Conservation (phyloP, 2,797 vertebrate species). For the Hydrocynus forskahlii region DNA sequence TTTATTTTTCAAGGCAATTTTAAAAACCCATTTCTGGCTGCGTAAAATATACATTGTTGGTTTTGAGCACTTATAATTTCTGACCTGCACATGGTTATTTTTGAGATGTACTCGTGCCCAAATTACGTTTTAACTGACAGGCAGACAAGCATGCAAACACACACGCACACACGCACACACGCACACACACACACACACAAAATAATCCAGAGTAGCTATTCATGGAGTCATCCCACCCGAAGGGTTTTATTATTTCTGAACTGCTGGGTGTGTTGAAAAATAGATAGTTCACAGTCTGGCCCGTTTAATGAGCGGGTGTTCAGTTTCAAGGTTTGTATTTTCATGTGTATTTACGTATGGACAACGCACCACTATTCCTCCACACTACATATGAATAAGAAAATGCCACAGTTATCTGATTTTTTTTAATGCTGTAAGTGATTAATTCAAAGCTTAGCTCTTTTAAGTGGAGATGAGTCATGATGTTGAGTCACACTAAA, state of each 20-base stretch:
- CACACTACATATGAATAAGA: conserved; percentile 42
- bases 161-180: conserved; percentile 51
- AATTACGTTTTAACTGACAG: conserved; percentile 84
- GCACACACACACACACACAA: not conserved
- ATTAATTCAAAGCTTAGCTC: conserved; percentile 26
- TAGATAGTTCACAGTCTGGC: conserved; percentile 84
- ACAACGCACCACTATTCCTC: conserved; percentile 46
- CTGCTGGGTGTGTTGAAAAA: conserved; percentile 86
- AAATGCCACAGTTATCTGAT: conserved; percentile 30
- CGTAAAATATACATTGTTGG: conserved; percentile 84
- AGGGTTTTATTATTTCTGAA: conserved; percentile 83
- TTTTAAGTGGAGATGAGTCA: not conserved
- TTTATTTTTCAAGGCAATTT: conserved; percentile 74
- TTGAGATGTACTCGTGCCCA: conserved; percentile 81
- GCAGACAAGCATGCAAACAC: conserved; percentile 63
- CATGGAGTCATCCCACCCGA: conserved; percentile 79
- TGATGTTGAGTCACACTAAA: not conserved
- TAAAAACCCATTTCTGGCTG: conserved; percentile 74
- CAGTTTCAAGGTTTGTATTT: conserved; percentile 73
- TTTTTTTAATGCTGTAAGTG: conserved; percentile 25
- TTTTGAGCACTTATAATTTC: conserved; percentile 84
- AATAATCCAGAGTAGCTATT: conserved; percentile 66
- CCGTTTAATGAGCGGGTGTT: conserved; percentile 81
- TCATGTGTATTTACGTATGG: conserved; percentile 72
- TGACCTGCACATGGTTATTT: conserved; percentile 84